Evolutionary conservation across 2,797 vertebrate species (phyloP).

Genomic region (Eospalax fontanierii): DNA sequence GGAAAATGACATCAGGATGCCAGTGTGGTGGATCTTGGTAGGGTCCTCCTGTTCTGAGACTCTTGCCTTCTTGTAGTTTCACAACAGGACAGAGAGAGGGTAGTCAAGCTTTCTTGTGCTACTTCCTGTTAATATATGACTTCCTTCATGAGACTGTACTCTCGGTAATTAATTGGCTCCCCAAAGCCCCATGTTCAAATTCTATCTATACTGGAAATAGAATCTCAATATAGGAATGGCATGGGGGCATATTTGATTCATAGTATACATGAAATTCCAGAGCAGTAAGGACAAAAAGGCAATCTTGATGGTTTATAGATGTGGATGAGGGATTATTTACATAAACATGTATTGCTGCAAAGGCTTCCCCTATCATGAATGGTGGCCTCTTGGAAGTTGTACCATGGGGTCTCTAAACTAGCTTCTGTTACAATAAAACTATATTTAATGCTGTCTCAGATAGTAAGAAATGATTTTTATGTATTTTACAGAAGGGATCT

Average conservation of each 20-base stretch:
- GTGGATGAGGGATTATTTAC: neutral
- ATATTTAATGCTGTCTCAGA: conserved; percentile 42
- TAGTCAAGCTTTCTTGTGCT: neutral
- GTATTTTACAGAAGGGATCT: neutral
- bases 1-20: neutral
- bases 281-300: neutral
- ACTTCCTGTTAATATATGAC: neutral
- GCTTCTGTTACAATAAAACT: neutral
- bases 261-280: neutral
- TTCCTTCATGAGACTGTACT: neutral
- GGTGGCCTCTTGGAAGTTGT: neutral
- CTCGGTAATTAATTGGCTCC: neutral
- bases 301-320: neutral
- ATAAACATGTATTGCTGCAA: neutral
- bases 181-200: neutral
- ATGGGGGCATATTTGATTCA: neutral
- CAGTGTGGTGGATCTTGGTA: neutral
- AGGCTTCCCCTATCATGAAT: neutral
- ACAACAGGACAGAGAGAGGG: neutral
- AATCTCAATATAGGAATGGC: neutral
- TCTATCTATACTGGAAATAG: neutral
- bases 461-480: conserved; percentile 45
- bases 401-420: neutral
- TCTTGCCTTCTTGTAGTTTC: neutral
- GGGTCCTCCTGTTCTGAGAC: neutral